Evolutionary conservation across 2,888 invertebrate genomes (phyloP).

Genomic region (Dendrolimus pini): DNA sequence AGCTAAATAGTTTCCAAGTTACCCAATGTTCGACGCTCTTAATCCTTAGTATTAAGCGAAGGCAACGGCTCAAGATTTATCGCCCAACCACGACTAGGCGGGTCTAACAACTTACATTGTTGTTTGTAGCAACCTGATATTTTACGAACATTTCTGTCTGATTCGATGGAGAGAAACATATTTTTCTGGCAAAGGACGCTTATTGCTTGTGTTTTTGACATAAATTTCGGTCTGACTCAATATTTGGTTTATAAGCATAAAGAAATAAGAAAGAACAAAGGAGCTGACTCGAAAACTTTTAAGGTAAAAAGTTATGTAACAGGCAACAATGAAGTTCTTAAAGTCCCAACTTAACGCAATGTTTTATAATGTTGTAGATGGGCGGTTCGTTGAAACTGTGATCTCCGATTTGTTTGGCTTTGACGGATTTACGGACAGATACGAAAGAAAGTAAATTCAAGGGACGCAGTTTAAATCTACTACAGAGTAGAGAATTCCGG

Average conservation of each 20-base stretch:
- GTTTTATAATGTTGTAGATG: neutral
- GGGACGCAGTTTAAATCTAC: constrained; percentile 19
- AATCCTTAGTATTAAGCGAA: constrained; percentile 53
- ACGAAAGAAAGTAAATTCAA: constrained; percentile 29
- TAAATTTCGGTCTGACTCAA: neutral
- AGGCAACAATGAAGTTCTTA: too few species aligned
- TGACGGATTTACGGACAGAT: constrained; percentile 41
- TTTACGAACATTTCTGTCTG: constrained; percentile 15
- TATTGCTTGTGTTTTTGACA: constrained; percentile 6
- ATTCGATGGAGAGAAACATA: constrained; percentile 11
- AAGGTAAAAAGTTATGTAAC: too few species aligned
- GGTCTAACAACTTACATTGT: constrained; percentile 43
- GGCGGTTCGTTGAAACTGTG: too few species aligned
- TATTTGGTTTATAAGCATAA: neutral
- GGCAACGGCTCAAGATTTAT: constrained; percentile 53
- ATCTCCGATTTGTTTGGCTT: constrained; percentile 24
- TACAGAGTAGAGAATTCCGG: constrained; percentile 35
- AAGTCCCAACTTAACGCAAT: too few species aligned
- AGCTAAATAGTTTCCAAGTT: neutral
- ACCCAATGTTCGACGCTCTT: constrained; percentile 36
- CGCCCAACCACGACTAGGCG: constrained; percentile 37
- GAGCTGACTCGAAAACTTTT: too few species aligned
- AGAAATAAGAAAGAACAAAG: neutral
- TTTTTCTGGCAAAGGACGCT: constrained; percentile 22
- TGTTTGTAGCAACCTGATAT: constrained; percentile 37